A percentile compares a stretch with the other conserved stretches of the same genome.
phyloP scores from a whole-genome alignment of 2,888 invertebrate genomes.

The Strigamia transsilvanica region DNA sequence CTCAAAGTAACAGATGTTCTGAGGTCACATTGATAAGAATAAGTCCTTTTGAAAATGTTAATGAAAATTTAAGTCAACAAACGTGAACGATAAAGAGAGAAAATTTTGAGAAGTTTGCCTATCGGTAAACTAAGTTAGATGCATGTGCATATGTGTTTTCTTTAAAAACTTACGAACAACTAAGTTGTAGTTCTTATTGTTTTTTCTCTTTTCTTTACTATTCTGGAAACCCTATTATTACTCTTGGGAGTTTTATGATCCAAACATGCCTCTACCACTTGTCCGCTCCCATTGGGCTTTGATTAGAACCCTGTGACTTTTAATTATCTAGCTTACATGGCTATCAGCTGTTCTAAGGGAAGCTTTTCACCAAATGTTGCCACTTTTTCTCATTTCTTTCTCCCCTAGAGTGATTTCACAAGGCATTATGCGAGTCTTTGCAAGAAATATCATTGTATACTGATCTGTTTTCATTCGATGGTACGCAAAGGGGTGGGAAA shows the following conservation, averaged over 20 bases:
- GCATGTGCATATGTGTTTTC: background rate
- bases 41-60: slow-evolving; percentile 16
- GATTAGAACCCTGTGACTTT: slow-evolving; percentile 30
- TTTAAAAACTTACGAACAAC: background rate
- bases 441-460: slow-evolving; percentile 21
- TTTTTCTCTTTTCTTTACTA: background rate
- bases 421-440: slow-evolving; percentile 7
- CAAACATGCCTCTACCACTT: slow-evolving; percentile 30
- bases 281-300: slow-evolving; percentile 30
- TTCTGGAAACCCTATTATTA: slow-evolving; percentile 25
- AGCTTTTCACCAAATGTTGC: slow-evolving; percentile 21
- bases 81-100: background rate
- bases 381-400: slow-evolving; percentile 26
- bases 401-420: slow-evolving; percentile 13
- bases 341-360: slow-evolving; percentile 26
- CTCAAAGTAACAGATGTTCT: slow-evolving; percentile 26
- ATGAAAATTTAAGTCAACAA: slow-evolving; percentile 19
- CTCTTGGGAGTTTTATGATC: slow-evolving; percentile 20
- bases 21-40: slow-evolving; percentile 21
- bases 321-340: slow-evolving; percentile 30
- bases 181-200: slow-evolving; percentile 13
- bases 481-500: slow-evolving; percentile 6
- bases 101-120: background rate
- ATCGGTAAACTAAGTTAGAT: background rate
- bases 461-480: slow-evolving; percentile 11